Conservation (phyloP, 2,113 vertebrate genomes). For the Labrus mixtus region DNA sequence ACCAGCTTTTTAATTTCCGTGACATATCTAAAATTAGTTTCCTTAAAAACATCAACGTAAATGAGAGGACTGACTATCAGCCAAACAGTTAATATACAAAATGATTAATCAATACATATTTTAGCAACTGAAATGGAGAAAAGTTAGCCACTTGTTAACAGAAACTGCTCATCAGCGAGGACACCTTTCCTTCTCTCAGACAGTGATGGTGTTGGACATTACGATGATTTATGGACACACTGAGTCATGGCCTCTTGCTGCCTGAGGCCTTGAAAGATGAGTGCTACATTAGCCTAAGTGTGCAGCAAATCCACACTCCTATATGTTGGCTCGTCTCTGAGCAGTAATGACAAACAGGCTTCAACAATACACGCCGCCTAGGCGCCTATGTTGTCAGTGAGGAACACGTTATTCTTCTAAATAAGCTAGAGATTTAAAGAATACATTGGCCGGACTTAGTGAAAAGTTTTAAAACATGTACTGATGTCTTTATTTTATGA, state of each 20-base stretch:
- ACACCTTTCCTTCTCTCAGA: constrained; percentile 4
- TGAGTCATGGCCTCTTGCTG: constrained; percentile 13
- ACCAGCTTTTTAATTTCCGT: neutral
- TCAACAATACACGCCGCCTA: neutral
- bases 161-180: neutral
- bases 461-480: too few species aligned
- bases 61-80: neutral
- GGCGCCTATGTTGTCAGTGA: neutral
- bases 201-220: constrained; percentile 8
- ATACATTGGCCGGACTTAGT: too few species aligned
- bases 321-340: neutral
- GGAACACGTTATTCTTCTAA: neutral
- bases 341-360: neutral
- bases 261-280: constrained; percentile 35
- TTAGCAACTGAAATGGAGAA: neutral
- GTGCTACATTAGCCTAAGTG: constrained; percentile 33
- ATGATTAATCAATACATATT: neutral
- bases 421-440: neutral
- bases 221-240: constrained; percentile 27
- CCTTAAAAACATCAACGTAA: too few species aligned
- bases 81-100: neutral
- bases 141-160: neutral
- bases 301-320: constrained; percentile 1
- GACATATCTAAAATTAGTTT: too few species aligned
- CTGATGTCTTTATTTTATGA: too few species aligned